Evolutionary conservation across 2,797 vertebrate species (phyloP).

Genomic region (Carapus acus): DNA sequence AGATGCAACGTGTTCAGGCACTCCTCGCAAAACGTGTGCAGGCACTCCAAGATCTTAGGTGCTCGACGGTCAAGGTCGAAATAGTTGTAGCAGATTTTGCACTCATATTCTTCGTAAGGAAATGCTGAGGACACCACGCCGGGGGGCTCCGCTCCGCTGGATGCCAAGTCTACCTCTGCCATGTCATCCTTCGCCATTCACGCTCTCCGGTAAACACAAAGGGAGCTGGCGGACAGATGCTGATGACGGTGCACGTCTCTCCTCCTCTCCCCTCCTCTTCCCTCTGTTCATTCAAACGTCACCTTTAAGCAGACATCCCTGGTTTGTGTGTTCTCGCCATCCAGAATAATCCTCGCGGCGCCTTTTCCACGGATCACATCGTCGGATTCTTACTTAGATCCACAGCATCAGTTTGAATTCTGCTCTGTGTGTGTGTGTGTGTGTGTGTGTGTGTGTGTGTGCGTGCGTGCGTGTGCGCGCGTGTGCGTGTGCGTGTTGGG

Average conservation of each 20-base stretch:
- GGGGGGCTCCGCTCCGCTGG: conserved; percentile 57
- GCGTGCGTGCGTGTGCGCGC: no score
- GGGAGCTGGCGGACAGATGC: conserved; percentile 67
- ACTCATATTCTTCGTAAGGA: conserved; percentile 88
- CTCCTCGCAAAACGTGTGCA: conserved; percentile 96
- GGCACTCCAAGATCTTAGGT: conserved; percentile 88
- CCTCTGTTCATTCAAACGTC: conserved; percentile 48
- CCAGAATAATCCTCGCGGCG: conserved; percentile 20
- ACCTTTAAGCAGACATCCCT: conserved; percentile 24
- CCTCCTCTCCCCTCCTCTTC: conserved; percentile 47
- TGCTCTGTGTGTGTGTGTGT: no score
- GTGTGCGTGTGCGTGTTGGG: conserved; percentile 4
- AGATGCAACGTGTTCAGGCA: conserved; percentile 88
- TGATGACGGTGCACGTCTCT: conserved; percentile 69
- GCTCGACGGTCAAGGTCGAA: conserved; percentile 89
- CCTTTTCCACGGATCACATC: not conserved
- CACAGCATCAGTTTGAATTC: conserved; percentile 10
- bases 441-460: no score
- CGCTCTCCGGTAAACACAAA: conserved; percentile 70
- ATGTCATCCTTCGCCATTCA: conserved; percentile 75
- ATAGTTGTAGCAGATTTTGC: conserved; percentile 95
- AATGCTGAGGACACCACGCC: conserved; percentile 50
- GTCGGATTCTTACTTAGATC: conserved; percentile 12
- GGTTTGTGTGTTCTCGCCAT: not conserved
- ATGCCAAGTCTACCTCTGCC: conserved; percentile 70